Conservation (phyloP, 1,140 invertebrate genomes). For the Eubasilissa regina region DNA sequence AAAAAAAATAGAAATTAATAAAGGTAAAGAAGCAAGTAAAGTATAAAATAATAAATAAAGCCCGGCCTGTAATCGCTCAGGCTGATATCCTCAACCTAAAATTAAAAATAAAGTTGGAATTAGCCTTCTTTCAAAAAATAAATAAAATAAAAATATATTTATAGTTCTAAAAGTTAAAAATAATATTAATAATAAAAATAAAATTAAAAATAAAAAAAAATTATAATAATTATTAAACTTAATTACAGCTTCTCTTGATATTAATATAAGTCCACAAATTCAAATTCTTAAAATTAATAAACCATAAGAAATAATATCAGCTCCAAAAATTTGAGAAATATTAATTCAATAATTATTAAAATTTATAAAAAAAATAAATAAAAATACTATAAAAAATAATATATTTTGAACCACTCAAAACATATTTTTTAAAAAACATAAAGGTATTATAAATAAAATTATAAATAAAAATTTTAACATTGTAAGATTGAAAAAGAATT, state of each 20-base stretch:
- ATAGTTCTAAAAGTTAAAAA: slow-evolving; percentile 72
- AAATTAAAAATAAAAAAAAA: slow-evolving; percentile 72
- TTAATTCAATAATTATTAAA: no score
- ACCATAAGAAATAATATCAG: slow-evolving; percentile 71
- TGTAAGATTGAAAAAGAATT: no score
- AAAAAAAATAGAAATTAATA: slow-evolving; percentile 74
- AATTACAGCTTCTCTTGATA: slow-evolving; percentile 69
- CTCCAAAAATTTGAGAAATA: slow-evolving; percentile 67
- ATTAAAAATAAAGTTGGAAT: slow-evolving; percentile 78
- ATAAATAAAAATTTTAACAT: no score
- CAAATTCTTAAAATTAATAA: slow-evolving; percentile 72
- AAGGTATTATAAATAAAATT: no score
- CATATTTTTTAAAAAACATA: no score
- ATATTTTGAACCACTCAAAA: no score
- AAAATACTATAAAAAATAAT: no score
- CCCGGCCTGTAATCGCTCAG: slow-evolving; percentile 75
- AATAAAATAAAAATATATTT: slow-evolving; percentile 78
- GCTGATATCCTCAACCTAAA: slow-evolving; percentile 77
- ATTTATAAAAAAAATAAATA: no score
- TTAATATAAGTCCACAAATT: slow-evolving; percentile 72
- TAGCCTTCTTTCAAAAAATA: slow-evolving; percentile 78
- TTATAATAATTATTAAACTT: slow-evolving; percentile 67
- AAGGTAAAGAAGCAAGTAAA: slow-evolving; percentile 74
- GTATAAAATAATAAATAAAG: slow-evolving; percentile 79
- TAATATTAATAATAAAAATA: slow-evolving; percentile 74